Percentiles rank a stretch among this genome's conserved stretches.
Conservation (phyloP, 2,888 invertebrate genomes). For the Acanthococcus lagerstroemiae region DNA sequence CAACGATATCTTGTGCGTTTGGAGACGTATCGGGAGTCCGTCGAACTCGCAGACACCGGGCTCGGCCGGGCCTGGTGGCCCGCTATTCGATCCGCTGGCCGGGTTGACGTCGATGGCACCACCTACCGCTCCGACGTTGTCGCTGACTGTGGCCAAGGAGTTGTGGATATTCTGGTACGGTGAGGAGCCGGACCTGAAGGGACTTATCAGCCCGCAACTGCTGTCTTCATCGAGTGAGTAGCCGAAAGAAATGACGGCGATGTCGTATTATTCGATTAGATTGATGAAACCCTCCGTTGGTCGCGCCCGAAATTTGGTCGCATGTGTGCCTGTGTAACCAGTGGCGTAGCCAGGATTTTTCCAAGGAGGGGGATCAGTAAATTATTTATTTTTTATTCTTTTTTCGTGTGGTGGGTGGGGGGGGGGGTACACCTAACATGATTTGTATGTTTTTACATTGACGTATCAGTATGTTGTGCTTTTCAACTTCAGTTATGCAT, state of each 20-base stretch:
- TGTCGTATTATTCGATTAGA: conserved; percentile 22
- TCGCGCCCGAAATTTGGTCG: too few relatives aligned
- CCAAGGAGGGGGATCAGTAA: too few relatives aligned
- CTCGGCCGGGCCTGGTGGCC: conserved; percentile 35
- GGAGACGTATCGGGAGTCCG: conserved; percentile 75
- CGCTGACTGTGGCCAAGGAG: conserved; percentile 83
- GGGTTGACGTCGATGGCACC: conserved; percentile 48
- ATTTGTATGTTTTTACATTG: too few relatives aligned
- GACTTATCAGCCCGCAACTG: conserved; percentile 74
- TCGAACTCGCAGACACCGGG: conserved; percentile 40
- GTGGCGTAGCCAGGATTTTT: too few relatives aligned
- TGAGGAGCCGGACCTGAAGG: conserved; percentile 82
- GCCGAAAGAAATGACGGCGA: conserved; percentile 26
- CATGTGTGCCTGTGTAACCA: too few relatives aligned
- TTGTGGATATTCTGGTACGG: conserved; percentile 99
- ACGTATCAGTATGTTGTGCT: too few relatives aligned
- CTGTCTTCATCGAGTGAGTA: conserved; percentile 45
- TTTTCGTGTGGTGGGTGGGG: too few relatives aligned
- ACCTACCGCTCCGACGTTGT: conserved; percentile 54
- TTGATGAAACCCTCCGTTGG: background rate
- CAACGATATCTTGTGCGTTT: conserved; percentile 93
- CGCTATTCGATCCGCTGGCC: conserved; percentile 39
- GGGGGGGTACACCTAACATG: too few relatives aligned
- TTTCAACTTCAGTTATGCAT: too few relatives aligned
- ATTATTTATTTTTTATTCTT: too few relatives aligned